These are phyloP conservation scores for Thunnus albacares DNA, from an alignment of 2,797 vertebrate species.

Conservation along the genomic window DNA sequence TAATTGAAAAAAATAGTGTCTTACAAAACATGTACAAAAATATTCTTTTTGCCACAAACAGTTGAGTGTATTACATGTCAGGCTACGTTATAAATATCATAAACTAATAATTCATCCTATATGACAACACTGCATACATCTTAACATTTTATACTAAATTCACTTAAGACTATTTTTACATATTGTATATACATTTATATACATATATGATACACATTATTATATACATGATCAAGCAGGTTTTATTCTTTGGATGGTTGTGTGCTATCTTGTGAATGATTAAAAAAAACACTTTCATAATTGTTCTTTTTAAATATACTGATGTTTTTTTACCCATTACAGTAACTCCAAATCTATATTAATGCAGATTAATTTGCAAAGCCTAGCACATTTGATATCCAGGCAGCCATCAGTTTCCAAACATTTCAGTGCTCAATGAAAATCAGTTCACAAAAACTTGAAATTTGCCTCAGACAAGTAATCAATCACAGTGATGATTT, in stretches of 20 bases:
- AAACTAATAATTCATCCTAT: background rate
- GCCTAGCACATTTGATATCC: background rate
- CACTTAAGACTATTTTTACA: no score
- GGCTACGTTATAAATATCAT: background rate
- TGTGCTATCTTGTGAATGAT: no score
- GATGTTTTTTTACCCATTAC: no score
- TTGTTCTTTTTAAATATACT: no score
- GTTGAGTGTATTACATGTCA: background rate
- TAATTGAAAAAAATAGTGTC: background rate
- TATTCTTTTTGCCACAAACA: background rate
- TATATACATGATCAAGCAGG: no score
- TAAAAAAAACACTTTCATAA: no score
- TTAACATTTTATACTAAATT: no score
- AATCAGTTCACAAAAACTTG: background rate
- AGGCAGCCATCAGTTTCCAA: background rate
- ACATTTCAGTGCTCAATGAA: background rate
- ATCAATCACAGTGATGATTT: slow-evolving; percentile 1
- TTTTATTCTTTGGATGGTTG: no score
- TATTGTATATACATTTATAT: no score
- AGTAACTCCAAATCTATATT: background rate
- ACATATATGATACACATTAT: no score
- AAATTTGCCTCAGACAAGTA: background rate
- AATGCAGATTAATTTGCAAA: background rate
- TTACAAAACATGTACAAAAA: background rate
- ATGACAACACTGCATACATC: background rate